Conservation (phyloP, 1,140 invertebrate genomes). For the Lutraria rhynchaena region DNA sequence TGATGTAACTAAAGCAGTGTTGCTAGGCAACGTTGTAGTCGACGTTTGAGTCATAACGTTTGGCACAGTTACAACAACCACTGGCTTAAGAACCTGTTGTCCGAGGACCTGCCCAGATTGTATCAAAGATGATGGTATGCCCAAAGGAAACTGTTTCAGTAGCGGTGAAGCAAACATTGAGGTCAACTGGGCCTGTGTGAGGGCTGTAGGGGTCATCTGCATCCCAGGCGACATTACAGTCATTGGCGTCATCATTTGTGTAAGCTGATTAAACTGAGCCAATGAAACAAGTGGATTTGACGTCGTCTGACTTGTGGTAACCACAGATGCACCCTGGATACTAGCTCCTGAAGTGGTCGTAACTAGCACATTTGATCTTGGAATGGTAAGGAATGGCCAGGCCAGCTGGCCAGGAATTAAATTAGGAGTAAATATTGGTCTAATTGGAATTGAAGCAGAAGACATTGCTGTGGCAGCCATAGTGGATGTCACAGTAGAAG, state of each 20-base stretch:
- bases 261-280: conserved; percentile 78
- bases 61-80: conserved; percentile 53
- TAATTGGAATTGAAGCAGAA: conserved; percentile 24
- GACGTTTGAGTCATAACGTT: conserved; percentile 28
- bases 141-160: conserved; percentile 47
- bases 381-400: conserved; percentile 49
- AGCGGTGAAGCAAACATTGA: conserved; percentile 51
- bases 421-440: conserved; percentile 47
- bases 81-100: conserved; percentile 53
- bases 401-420: conserved; percentile 30
- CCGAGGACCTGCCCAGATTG: conserved; percentile 48
- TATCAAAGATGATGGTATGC: conserved; percentile 30
- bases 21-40: conserved; percentile 26
- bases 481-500: neutral
- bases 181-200: conserved; percentile 47
- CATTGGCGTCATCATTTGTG: conserved; percentile 83
- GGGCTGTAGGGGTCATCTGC: conserved; percentile 42
- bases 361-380: conserved; percentile 33
- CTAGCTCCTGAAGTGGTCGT: conserved; percentile 81
- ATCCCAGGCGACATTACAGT: conserved; percentile 81
- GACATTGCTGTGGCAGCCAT: neutral
- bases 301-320: conserved; percentile 60
- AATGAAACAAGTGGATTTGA: conserved; percentile 62
- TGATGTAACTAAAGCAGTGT: conserved; percentile 31
- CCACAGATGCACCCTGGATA: conserved; percentile 48